Base-by-base conservation (phyloP, 2,888 invertebrate species). In the Erannis defoliaria region DNA sequence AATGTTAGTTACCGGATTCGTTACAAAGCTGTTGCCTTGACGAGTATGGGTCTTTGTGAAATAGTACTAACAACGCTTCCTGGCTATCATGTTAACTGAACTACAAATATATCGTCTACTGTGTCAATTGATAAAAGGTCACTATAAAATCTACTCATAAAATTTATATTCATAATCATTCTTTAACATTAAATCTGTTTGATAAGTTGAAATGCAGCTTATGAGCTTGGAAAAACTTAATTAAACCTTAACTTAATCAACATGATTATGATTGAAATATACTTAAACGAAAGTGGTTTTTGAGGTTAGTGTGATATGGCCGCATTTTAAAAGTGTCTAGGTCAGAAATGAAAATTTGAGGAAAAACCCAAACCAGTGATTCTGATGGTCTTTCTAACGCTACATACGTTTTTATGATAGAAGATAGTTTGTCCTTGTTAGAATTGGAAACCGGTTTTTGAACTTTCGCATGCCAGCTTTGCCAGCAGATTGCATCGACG, bases 51-150 rank as follows among this genome's bases (percentile, higher is more conserved):
- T 81, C 78, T 82, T 83, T 80, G 76, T 82, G 77, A 82, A 81
- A 78, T 76, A 77, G 76, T 68, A 71, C 64, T 42, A 75, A 75
- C 64, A 64, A 64, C 67, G 75, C 85, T 90, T 90, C 91, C 90
- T 88, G 82, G 66, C 78, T 82, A 82, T 85, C 79, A 72, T 82
- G 88, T 82, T 89, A 88, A 88, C 72, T 82, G 74, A 75, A 78
- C 74, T 81, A 82, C 85, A 88, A 87, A 87, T 80, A 75, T 72
- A 71, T 77, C 79, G 79, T 80, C 79, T 71, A 77, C 74, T 75
- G 75, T 82, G 83, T 81, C 78, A 85, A 87, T 84, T 81, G 77
- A 76, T 77, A 80, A 75, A 81, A 88, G 88, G 85, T 83, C 84
- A 79, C 63, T 67, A 62, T 69, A 54, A 66, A 69, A 72, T 1